Evolutionary conservation across 2,888 invertebrate genomes (phyloP).

Genomic region (Eupithecia inturbata): DNA sequence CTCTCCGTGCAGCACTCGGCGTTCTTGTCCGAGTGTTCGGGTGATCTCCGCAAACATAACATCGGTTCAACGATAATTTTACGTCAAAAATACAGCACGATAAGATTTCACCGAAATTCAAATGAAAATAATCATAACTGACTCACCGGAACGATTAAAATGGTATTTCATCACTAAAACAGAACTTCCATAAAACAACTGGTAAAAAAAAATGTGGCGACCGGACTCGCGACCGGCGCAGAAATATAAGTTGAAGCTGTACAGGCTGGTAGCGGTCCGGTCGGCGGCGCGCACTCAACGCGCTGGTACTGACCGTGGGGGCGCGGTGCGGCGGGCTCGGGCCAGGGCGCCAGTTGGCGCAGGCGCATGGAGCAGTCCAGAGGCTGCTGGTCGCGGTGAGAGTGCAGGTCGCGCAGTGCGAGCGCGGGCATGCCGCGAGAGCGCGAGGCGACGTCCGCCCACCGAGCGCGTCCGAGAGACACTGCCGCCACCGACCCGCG

Average conservation of each 20-base stretch:
- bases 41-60: not conserved
- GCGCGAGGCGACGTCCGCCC: constrained; percentile 83
- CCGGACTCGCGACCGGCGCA: constrained; percentile 8
- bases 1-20: not conserved
- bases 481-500: constrained; percentile 71
- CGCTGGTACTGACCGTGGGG: constrained; percentile 68
- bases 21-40: not conserved
- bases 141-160: constrained; percentile 30
- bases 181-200: constrained; percentile 8
- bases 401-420: constrained; percentile 80
- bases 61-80: not conserved
- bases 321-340: constrained; percentile 72
- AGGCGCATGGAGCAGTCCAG: constrained; percentile 89
- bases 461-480: constrained; percentile 75
- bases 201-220: not conserved
- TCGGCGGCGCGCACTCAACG: constrained; percentile 41
- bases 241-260: not conserved
- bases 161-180: constrained; percentile 39
- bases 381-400: constrained; percentile 84
- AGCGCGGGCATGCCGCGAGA: constrained; percentile 87
- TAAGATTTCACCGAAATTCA: not conserved
- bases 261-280: not conserved
- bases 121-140: not conserved
- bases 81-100: not conserved
- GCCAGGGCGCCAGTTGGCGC: constrained; percentile 77